Evolutionary conservation across 2,888 invertebrate species (phyloP).

Genomic region (Biston stratarius): DNA sequence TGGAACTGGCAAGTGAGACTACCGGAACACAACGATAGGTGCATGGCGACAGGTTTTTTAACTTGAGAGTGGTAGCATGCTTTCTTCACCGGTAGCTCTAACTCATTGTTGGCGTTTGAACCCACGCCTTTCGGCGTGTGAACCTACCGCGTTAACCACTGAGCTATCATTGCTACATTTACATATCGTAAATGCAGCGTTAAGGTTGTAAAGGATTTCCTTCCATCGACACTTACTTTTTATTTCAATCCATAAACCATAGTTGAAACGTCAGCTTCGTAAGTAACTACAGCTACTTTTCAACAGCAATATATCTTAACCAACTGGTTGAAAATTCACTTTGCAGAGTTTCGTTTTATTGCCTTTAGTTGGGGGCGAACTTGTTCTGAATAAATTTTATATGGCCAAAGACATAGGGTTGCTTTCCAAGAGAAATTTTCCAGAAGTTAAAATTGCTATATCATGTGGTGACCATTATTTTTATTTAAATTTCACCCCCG

Average conservation of each 20-base stretch:
- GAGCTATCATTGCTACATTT: too few relatives aligned
- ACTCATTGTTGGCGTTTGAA: too few relatives aligned
- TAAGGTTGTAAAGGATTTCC: too few relatives aligned
- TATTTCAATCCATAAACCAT: not conserved
- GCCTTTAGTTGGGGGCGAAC: conserved; percentile 42
- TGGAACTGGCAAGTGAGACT: too few relatives aligned
- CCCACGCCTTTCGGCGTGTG: too few relatives aligned
- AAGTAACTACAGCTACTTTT: conserved; percentile 24
- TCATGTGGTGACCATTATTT: conserved; percentile 44
- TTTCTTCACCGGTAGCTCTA: too few relatives aligned
- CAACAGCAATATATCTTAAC: conserved; percentile 41
- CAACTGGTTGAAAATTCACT: conserved; percentile 49
- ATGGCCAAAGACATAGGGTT: conserved; percentile 37
- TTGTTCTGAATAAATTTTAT: conserved; percentile 49
- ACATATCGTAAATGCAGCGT: too few relatives aligned
- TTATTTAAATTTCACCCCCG: conserved; percentile 38
- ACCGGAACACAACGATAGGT: too few relatives aligned
- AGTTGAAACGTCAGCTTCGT: conserved; percentile 24
- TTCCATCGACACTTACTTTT: not conserved
- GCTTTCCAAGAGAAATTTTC: conserved; percentile 30
- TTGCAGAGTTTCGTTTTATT: conserved; percentile 48
- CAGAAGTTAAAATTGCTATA: conserved; percentile 39
- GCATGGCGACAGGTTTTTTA: too few relatives aligned
- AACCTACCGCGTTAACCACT: too few relatives aligned
- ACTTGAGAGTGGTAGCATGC: too few relatives aligned